A percentile compares a stretch with the other conserved stretches of the same genome.
Evolutionary conservation across 2,113 vertebrate genomes (phyloP).

Genomic region (Hystrix cristata): DNA sequence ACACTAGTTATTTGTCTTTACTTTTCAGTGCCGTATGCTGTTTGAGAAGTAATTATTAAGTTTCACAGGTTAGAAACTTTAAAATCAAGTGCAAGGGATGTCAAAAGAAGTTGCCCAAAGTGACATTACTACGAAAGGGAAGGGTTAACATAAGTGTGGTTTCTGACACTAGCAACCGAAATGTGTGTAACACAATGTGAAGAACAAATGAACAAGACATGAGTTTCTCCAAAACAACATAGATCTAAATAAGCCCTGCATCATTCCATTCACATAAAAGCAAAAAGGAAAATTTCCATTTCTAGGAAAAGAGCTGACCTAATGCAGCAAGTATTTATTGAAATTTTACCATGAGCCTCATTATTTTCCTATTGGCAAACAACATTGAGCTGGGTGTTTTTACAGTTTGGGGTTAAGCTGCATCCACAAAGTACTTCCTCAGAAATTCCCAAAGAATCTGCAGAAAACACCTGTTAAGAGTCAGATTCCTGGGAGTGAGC

Average conservation of each 20-base stretch:
- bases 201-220: background rate
- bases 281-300: background rate
- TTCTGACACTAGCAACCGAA: background rate
- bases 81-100: background rate
- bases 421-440: background rate
- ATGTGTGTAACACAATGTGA: background rate
- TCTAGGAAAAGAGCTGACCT: background rate
- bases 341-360: background rate
- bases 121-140: background rate
- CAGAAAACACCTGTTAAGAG: background rate
- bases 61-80: background rate
- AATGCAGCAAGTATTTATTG: background rate
- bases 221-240: background rate
- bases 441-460: background rate
- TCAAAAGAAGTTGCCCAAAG: background rate
- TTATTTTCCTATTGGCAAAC: background rate
- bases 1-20: background rate
- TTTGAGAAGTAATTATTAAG: background rate
- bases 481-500: accelerated
- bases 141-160: background rate
- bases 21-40: background rate
- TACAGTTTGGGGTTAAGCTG: background rate
- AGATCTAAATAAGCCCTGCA: background rate
- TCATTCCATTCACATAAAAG: background rate
- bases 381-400: background rate